phyloP scores from a whole-genome alignment of 2,113 vertebrate species.

The Lepisosteus oculatus region DNA sequence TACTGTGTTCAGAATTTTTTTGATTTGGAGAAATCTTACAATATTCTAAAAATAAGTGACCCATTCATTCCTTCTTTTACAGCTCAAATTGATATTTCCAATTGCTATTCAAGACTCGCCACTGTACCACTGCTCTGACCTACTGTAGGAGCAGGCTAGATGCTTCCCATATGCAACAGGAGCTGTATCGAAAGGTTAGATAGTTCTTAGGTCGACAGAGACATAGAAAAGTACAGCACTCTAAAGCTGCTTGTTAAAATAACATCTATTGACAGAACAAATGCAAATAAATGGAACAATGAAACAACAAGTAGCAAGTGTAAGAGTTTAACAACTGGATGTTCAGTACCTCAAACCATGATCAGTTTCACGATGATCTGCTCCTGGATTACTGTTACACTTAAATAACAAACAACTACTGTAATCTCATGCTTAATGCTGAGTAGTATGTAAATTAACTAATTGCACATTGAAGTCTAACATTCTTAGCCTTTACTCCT shows the following conservation, averaged over 20 bases:
- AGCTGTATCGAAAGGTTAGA: not conserved
- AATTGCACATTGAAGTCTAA: not conserved
- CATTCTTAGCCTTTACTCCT: too few species aligned
- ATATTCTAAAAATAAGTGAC: slow-evolving; percentile 13
- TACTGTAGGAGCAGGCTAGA: not conserved
- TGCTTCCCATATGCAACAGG: not conserved
- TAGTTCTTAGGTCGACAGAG: not conserved
- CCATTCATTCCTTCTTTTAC: slow-evolving; percentile 11
- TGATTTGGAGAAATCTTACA: too few species aligned
- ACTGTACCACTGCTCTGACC: slow-evolving; percentile 7
- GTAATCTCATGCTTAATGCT: not conserved
- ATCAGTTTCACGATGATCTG: not conserved
- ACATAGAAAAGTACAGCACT: not conserved
- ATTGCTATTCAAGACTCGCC: slow-evolving; percentile 11
- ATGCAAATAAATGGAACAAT: slow-evolving; percentile 9
- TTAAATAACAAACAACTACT: not conserved
- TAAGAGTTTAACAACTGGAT: not conserved
- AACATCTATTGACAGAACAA: slow-evolving; percentile 11
- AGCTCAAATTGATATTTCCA: not conserved
- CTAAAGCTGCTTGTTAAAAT: slow-evolving; percentile 2
- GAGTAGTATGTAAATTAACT: not conserved
- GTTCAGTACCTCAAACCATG: not conserved
- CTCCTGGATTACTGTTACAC: not conserved
- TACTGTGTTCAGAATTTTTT: too few species aligned
- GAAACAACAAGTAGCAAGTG: not conserved